These are phyloP conservation scores for Tipula helvola DNA, from an alignment of 2,888 invertebrate species.

Conservation along the genomic window DNA sequence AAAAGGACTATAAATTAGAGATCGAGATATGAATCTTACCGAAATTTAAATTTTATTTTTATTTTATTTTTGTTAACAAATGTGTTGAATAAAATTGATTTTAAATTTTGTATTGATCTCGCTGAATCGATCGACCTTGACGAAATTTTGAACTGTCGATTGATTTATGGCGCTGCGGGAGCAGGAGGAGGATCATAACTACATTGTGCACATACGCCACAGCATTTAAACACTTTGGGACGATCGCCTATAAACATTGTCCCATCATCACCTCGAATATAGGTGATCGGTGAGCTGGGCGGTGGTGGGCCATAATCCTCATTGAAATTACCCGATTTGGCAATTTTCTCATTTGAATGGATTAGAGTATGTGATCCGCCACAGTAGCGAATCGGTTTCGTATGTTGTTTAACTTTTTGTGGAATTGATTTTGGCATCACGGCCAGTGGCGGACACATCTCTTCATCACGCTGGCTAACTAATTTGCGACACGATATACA, in stretches of 20 bases:
- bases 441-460: not conserved
- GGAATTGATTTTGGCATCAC: constrained; percentile 12
- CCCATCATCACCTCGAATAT: not conserved
- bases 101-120: not conserved
- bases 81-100: not conserved
- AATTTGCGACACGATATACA: constrained; percentile 27
- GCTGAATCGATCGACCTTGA: not conserved
- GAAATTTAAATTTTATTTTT: not conserved
- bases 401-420: not conserved
- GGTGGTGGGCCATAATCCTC: constrained; percentile 17
- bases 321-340: constrained; percentile 21
- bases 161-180: not conserved
- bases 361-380: constrained; percentile 18
- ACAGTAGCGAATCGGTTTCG: constrained; percentile 17
- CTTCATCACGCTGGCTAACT: constrained; percentile 20
- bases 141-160: not conserved
- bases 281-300: not conserved
- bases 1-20: not conserved
- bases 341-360: constrained; percentile 22
- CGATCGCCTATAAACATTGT: not conserved
- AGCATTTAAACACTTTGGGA: not conserved
- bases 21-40: not conserved
- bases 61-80: not conserved
- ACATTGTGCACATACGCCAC: not conserved
- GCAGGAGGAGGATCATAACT: not conserved